These are phyloP conservation scores for Hemicrepidius hirtus DNA, from an alignment of 2,888 invertebrate genomes.

Conservation along the genomic window DNA sequence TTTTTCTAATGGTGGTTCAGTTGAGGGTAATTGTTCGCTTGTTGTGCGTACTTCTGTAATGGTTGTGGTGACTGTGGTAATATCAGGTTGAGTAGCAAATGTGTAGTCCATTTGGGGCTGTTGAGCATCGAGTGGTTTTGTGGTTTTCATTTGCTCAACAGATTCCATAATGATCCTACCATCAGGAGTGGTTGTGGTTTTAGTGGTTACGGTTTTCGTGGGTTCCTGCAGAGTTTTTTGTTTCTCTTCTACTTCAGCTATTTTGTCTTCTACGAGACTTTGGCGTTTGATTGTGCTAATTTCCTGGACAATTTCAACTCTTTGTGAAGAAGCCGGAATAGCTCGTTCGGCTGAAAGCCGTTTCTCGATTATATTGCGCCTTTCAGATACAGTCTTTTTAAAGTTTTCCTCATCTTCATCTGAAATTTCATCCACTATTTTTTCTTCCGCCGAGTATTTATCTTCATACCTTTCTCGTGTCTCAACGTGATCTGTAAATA, in stretches of 20 bases:
- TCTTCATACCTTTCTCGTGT: slow-evolving; percentile 78
- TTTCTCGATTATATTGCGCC: slow-evolving; percentile 84
- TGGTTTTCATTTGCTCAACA: slow-evolving; percentile 72
- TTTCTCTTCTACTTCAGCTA: slow-evolving; percentile 76
- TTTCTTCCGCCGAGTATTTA: slow-evolving; percentile 88
- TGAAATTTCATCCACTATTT: slow-evolving; percentile 78
- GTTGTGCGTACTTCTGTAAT: slow-evolving; percentile 64
- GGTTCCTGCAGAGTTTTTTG: slow-evolving; percentile 56
- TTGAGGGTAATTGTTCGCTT: slow-evolving; percentile 64
- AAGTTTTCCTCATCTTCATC: slow-evolving; percentile 79
- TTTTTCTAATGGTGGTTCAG: slow-evolving; percentile 74
- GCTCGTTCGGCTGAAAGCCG: slow-evolving; percentile 81
- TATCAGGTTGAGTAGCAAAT: slow-evolving; percentile 39
- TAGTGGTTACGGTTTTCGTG: slow-evolving; percentile 65
- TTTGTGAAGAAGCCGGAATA: slow-evolving; percentile 83
- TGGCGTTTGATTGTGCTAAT: slow-evolving; percentile 81
- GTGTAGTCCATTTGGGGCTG: slow-evolving; percentile 43
- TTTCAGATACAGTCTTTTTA: slow-evolving; percentile 84
- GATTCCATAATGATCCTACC: slow-evolving; percentile 71
- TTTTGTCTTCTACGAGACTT: slow-evolving; percentile 74
- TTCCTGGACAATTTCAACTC: slow-evolving; percentile 84
- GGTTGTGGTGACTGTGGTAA: slow-evolving; percentile 51
- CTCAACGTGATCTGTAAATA: slow-evolving; percentile 34
- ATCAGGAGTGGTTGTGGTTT: slow-evolving; percentile 68
- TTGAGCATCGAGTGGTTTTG: slow-evolving; percentile 51